Base-by-base conservation (phyloP, 2,113 vertebrate genomes). In the Sceloporus tristichus region DNA sequence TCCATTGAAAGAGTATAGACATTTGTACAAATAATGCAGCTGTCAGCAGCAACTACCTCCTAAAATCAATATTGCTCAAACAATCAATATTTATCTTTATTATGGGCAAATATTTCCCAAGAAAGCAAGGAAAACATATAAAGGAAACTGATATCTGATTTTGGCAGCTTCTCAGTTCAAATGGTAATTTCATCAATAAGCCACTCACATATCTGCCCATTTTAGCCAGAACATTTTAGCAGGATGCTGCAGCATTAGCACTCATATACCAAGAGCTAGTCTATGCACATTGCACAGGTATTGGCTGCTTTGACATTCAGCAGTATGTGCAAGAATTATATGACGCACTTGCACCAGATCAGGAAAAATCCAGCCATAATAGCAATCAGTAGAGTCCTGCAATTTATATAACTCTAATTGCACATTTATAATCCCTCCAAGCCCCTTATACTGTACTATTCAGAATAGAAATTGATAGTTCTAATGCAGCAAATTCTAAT, bases 51-150 rank as follows among this genome's bases (percentile, higher is more conserved):
- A 88, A 68, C 0, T 4, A 91, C 88, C 89, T 25, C 7, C 14
- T 90, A 90, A 91, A 94, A 93, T 94, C 94, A 92, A 89, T 95
- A 93, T 16, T 87, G 59, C 74, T 92, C 56, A 74, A 90, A 76
- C 88, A 91, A 90, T 96, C 91, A 92, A 94, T 93, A 91, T 88
- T 93, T 95, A 88, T 93, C 94, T 85, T 95, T 95, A 90, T 94
- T 95, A 90, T 88, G 80, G 34, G 79, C 70, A 81, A 62, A 87
- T 73, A 81, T 81, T 62, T 81, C 68, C 68, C 56, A 59, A 65
- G 80, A 73, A 85, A 76, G 84, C 90, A 91, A 86, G 73, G 82
- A 88, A 88, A 93, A 83, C 16, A 87, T 84, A 79, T 53, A 81
- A 92, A 92, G 78, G 84, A 73, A 92, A 77, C 1, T 29, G 90